A percentile compares a stretch with the other conserved stretches of the same genome.
Evolutionary conservation across 2,888 invertebrate species (phyloP).

Genomic region (Morpho helenor): DNA sequence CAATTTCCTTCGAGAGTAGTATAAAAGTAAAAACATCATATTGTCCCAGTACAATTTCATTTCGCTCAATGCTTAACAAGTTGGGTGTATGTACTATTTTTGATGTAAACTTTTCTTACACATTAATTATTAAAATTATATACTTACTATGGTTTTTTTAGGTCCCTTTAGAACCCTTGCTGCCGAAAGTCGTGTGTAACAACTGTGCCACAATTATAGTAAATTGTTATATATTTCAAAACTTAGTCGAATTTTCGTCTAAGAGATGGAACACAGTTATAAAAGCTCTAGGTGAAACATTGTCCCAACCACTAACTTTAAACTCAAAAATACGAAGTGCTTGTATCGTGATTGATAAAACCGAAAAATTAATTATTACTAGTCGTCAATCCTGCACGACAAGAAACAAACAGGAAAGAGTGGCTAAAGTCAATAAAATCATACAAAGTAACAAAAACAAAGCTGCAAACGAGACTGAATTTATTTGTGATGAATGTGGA

Average conservation of each 20-base stretch:
- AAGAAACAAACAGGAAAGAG: constrained; percentile 30
- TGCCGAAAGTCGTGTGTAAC: constrained; percentile 52
- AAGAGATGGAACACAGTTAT: constrained; percentile 44
- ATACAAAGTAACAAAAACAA: neutral
- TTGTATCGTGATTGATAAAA: neutral
- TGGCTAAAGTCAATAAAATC: neutral
- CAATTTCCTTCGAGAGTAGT: constrained; percentile 42
- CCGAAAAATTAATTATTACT: neutral
- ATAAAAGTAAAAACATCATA: constrained; percentile 41
- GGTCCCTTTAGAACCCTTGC: constrained; percentile 39
- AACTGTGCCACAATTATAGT: constrained; percentile 46
- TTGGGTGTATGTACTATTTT: constrained; percentile 46
- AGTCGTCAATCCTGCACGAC: constrained; percentile 4
- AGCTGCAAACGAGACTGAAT: constrained; percentile 22
- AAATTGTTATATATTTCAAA: constrained; percentile 52
- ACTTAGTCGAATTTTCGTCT: constrained; percentile 44
- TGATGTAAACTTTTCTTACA: no score
- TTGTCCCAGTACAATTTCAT: constrained; percentile 43
- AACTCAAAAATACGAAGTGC: constrained; percentile 8
- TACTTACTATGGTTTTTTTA: constrained; percentile 33
- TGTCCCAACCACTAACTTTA: constrained; percentile 32
- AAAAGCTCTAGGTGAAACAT: constrained; percentile 33
- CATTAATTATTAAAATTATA: neutral
- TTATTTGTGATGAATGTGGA: constrained; percentile 52
- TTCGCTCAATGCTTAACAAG: constrained; percentile 46